Evolutionary conservation across 2,888 invertebrate genomes (phyloP).

Genomic region (Glyphotaelius pellucidus): DNA sequence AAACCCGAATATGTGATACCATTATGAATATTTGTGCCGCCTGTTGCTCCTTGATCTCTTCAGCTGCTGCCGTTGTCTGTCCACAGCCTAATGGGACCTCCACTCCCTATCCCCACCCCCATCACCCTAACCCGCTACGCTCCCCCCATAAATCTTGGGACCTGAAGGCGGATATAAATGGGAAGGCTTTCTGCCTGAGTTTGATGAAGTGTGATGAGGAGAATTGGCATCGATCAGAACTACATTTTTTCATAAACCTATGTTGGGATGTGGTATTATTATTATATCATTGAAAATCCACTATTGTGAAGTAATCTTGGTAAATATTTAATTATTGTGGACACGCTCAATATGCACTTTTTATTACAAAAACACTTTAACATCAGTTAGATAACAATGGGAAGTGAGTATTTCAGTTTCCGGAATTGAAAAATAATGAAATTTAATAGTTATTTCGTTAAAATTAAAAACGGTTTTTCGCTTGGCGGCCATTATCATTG

Average conservation of each 20-base stretch:
- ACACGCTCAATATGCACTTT: too few species aligned
- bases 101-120: background rate
- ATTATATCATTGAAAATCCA: background rate
- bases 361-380: too few species aligned
- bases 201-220: conserved; percentile 34
- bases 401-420: too few species aligned
- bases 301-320: background rate
- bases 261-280: too few species aligned
- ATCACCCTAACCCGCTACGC: background rate
- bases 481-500: too few species aligned
- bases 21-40: background rate
- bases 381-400: too few species aligned
- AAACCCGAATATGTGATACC: background rate
- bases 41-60: conserved; percentile 10
- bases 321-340: too few species aligned
- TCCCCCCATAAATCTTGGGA: conserved; percentile 9
- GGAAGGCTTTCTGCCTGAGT: conserved; percentile 5
- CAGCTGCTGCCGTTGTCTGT: background rate
- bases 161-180: conserved; percentile 32
- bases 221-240: background rate
- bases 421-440: too few species aligned
- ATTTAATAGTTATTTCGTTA: too few species aligned
- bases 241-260: background rate
- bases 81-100: background rate
- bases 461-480: too few species aligned